Evolutionary conservation across 2,113 vertebrate genomes (phyloP).

Genomic region (Anser brachyrhynchus): DNA sequence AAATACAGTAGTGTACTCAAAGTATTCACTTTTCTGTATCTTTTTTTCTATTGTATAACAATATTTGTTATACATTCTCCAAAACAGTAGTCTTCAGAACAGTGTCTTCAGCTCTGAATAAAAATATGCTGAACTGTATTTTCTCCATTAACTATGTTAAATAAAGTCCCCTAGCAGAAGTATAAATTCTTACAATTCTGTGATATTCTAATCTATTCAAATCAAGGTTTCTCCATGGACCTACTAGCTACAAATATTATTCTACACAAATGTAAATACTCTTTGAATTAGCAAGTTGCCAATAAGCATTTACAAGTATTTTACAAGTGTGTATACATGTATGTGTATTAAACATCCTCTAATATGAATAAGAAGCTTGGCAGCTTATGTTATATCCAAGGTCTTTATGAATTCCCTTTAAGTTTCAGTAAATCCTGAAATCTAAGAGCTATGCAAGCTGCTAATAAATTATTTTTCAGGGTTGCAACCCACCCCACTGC

Average conservation of each 20-base stretch:
- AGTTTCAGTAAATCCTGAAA: constrained; percentile 1
- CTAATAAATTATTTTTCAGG: not conserved
- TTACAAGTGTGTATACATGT: too few relatives aligned
- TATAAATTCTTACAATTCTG: not conserved
- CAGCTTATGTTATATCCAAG: not conserved
- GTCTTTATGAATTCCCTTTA: not conserved
- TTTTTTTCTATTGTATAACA: not conserved
- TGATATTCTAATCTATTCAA: not conserved
- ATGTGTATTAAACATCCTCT: not conserved
- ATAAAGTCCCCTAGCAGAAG: not conserved
- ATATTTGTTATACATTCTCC: not conserved
- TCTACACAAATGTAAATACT: not conserved
- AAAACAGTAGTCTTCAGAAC: not conserved
- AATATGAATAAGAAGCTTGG: not conserved
- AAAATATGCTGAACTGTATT: not conserved
- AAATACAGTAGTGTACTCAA: not conserved
- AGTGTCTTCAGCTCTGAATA: not conserved
- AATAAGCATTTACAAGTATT: constrained; percentile 17
- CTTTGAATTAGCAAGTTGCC: not conserved
- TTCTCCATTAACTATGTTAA: not conserved
- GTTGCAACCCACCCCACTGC: not conserved
- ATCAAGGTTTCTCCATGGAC: not conserved
- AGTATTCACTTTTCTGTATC: not conserved
- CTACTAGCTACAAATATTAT: not conserved
- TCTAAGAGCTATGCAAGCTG: not conserved